phyloP scores from a whole-genome alignment of 2,113 vertebrate species.

The Calypte anna region DNA sequence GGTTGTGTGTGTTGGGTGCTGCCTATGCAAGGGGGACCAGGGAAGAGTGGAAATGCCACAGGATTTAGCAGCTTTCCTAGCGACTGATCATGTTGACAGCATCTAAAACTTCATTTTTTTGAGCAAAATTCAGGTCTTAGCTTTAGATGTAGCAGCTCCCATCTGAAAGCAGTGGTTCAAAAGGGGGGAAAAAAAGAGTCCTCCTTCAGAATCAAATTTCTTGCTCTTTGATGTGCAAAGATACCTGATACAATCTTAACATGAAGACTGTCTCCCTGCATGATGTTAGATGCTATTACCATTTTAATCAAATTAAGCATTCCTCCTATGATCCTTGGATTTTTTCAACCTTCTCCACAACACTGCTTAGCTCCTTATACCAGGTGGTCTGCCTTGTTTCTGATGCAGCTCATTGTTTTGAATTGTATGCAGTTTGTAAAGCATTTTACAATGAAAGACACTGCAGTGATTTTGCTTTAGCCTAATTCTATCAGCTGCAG shows the following conservation, averaged over 20 bases:
- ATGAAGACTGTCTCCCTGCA: not conserved
- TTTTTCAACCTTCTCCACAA: not conserved
- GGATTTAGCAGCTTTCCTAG: not conserved
- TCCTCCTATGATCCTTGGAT: not conserved
- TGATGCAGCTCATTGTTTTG: not conserved
- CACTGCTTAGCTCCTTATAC: not conserved
- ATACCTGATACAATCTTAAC: not conserved
- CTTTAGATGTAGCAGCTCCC: not conserved
- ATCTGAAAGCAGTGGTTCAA: not conserved
- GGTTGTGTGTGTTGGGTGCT: fast-evolving
- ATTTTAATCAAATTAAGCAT: slow-evolving; percentile 1
- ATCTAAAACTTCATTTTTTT: not conserved
- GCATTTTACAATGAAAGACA: not conserved
- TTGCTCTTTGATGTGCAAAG: slow-evolving; percentile 13
- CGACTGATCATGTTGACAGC: not conserved
- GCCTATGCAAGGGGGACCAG: fast-evolving
- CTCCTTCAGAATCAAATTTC: not conserved
- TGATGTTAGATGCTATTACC: not conserved
- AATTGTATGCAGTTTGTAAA: not conserved
- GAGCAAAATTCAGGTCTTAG: not conserved
- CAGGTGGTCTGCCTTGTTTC: not conserved
- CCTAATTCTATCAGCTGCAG: not conserved
- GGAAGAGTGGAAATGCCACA: not conserved
- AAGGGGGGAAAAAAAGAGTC: not conserved
- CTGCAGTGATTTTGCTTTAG: not conserved